Base-by-base conservation (phyloP, 2,888 invertebrate genomes). In the Eledone cirrhosa region DNA sequence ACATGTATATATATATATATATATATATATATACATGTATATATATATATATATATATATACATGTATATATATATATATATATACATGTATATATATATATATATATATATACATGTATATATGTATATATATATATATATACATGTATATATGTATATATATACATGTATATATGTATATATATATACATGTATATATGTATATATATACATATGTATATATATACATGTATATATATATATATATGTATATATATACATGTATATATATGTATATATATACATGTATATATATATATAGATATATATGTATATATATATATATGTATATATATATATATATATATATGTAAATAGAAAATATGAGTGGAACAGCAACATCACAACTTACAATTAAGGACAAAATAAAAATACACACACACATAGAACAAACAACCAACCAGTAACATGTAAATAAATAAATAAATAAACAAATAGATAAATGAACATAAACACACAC, bases 211-310 rank as follows among this genome's bases (percentile, higher is more conserved):
- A 53, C 22, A 53, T 53, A 53, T 53, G 22, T 53, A 16, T 53
- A 53, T 53, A 53, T 53, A 53, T 53, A 53, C 53, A 53, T 53
- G 53, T 53, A 72, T 72, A 72, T 72, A 72, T 72, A 72, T 72
- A 72, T 72, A 29, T 72, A 72, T 72, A 72, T 72, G 27, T 72
- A 72, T 24, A 72, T 72, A 63, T 63, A 63, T 63, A 63, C 24
- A 63, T 63, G 24, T 63, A 63, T 63, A 63, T 63, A 63, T 63
- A 63, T 63, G 24, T 63, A 63, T 63, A 63, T 63, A 63, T 5
- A 16, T 27, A n/a, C n/a, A n/a, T n/a, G n/a, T n/a, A n/a, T n/a
- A n/a, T n/a, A n/a, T n/a, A n/a, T n/a, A n/a, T n/a, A n/a, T n/a
- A n/a, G n/a, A n/a, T n/a, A n/a, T n/a, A n/a, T n/a, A n/a, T n/a